Evolutionary conservation across 1,140 invertebrate genomes (phyloP), one percentile per base, ranked within the genome.

Genomic region (Neuroterus valhalla): DNA sequence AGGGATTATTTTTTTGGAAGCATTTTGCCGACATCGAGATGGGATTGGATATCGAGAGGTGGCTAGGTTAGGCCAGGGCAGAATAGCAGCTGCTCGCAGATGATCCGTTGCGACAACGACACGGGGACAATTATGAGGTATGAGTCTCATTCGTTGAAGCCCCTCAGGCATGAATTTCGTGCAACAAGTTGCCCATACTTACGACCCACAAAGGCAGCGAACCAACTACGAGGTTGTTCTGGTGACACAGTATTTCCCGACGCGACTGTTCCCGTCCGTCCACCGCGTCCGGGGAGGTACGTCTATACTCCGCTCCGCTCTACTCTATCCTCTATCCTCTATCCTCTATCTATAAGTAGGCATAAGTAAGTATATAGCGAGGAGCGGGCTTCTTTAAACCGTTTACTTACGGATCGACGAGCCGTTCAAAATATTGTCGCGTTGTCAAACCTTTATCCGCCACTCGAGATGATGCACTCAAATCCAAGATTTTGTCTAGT

Each of bases 391-490:
- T 68, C 80, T 82, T 84, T 87, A 87, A 89, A 88, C 87, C 87
- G 74, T 86, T 89, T 88, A 88, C 79, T 88, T 69, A 84, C 86
- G 86, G 78, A 80, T 82, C 82, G 84, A 11, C 68, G 83, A 69
- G 83, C 76, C 83, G 78, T 84, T 87, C 87, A 89, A 88, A 89
- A 89, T 89, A 89, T 89, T 88, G 87, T 89, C 87, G 86, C 85
- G 80, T 81, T 77, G 74, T 72, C 74, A 62, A 52, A 55, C 62
- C 68, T 70, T 74, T 70, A 76, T 80, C 48, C 71, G 46, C 45
- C 73, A 52, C 52, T 67, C 68, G 21, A 74, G 67, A 31, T 68
- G 55, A 6, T 45, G 66, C 66, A 66, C 50, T 45, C 43, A 72
- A 76, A 72, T 74, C 66, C 69, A 73, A 78, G 75, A 78, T 80